Evolutionary conservation across 2,888 invertebrate species (phyloP).

Genomic region (Apodemia zela): DNA sequence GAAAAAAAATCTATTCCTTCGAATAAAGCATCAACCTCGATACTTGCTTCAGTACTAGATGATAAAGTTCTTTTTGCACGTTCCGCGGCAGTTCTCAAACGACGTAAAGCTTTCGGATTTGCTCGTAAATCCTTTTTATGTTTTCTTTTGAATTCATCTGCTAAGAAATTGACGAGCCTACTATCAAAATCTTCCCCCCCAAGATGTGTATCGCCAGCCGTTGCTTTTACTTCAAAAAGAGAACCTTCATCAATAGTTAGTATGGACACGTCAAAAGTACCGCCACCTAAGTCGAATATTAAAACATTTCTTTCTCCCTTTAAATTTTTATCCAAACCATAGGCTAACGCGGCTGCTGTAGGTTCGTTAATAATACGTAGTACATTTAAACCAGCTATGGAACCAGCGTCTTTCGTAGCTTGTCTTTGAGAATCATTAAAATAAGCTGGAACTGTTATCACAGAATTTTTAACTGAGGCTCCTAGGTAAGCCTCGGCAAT

Average conservation of each 20-base stretch:
- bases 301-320: constrained; percentile 83
- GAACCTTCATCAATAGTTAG: too few species aligned
- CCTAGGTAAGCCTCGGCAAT: too few species aligned
- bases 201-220: constrained; percentile 91
- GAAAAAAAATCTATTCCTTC: constrained; percentile 87
- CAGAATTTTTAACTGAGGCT: too few species aligned
- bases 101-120: constrained; percentile 84
- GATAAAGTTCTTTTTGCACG: constrained; percentile 88
- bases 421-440: too few species aligned
- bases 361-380: too few species aligned
- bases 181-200: too few species aligned
- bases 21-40: constrained; percentile 87
- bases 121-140: constrained; percentile 83
- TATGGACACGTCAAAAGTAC: constrained; percentile 91
- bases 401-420: too few species aligned
- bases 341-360: too few species aligned
- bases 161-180: too few species aligned
- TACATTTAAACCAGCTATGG: too few species aligned
- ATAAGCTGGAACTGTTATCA: too few species aligned
- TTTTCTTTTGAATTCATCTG: constrained; percentile 86
- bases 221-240: constrained; percentile 90
- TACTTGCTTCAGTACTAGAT: constrained; percentile 86
- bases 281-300: constrained; percentile 83
- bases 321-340: too few species aligned
- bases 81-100: constrained; percentile 88